Evolutionary conservation across 2,797 vertebrate genomes (phyloP), one percentile per base, ranked within the genome.

Genomic region (Silurus aristotelis): DNA sequence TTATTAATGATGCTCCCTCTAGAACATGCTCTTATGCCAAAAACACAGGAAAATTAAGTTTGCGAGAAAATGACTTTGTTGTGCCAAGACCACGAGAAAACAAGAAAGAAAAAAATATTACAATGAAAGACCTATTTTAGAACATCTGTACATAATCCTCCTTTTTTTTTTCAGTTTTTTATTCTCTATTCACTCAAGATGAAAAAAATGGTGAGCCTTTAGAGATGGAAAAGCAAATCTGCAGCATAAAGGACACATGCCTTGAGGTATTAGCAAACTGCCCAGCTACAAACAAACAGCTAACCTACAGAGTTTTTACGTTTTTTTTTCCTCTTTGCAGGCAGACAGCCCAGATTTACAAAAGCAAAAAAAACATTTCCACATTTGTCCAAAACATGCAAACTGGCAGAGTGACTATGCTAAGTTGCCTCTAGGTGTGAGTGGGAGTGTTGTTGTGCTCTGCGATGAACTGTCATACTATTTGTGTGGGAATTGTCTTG

Each of bases 311-410:
- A 66, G 14, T 22, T 31, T 76, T 58, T 0, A 58, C 9, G 17
- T 31, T 3, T 64, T 43, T 43, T 79, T 20, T 79, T 22, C 3
- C 3, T 64, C 1, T 46, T 64, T 80, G 22, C 20, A 66, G 78
- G n/a, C 61, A 80, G 22, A 52, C n/a, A 48, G 22, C 38, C 78
- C 61, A 48, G 78, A 80, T n/a, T 48, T 79, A 64, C 60, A 20
- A 46, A 63, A 13, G 22, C 14, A 19, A 80, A 7, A 7, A 48
- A 48, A 80, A 48, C 14, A 66, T 64, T 63, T 79, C 12, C 22
- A 46, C 12, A 80, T 2, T 61, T 48, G 8, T 64, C 43, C 38
- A 20, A 77, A 63, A 79, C 31, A 9, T 46, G 20, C 58, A 61
- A 5, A n/a, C 13, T 14, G 46, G 71, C 20, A 46, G 10, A 60